phyloP scores from a whole-genome alignment of 2,113 vertebrate species.

The Siphamia tubifer region DNA sequence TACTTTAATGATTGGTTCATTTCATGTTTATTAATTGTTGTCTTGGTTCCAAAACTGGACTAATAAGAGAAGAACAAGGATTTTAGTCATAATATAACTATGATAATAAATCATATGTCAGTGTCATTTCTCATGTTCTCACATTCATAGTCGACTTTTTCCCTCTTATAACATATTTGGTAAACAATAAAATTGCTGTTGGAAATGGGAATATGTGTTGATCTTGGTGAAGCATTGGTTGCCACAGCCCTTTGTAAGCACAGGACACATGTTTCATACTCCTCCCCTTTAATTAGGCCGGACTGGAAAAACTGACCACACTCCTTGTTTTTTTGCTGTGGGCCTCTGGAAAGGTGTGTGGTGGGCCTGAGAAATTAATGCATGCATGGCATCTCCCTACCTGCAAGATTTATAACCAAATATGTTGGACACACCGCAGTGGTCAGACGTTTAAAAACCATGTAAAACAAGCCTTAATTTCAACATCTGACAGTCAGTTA shows the following conservation, averaged over 20 bases:
- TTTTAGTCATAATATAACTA: neutral
- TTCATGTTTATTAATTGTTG: too few relatives aligned
- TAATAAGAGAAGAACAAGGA: too few relatives aligned
- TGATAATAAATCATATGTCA: neutral
- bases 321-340: constrained; percentile 53
- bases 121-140: neutral
- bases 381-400: constrained; percentile 65
- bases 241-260: constrained; percentile 63
- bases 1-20: too few relatives aligned
- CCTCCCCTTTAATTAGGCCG: constrained; percentile 63
- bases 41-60: too few relatives aligned
- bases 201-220: constrained; percentile 49
- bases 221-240: constrained; percentile 54
- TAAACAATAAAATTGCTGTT: constrained; percentile 57
- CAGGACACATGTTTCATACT: constrained; percentile 63
- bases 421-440: constrained; percentile 49
- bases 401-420: constrained; percentile 71
- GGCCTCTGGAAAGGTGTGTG: constrained; percentile 68
- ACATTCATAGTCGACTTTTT: neutral
- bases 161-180: neutral
- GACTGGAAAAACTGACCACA: constrained; percentile 76
- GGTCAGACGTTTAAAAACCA: constrained; percentile 60
- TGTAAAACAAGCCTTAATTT: constrained; percentile 64
- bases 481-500: constrained; percentile 60
- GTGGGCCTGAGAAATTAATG: constrained; percentile 60